Evolutionary conservation across 1,140 invertebrate genomes (phyloP).

Genomic region (Diplogasteroides magnus): DNA sequence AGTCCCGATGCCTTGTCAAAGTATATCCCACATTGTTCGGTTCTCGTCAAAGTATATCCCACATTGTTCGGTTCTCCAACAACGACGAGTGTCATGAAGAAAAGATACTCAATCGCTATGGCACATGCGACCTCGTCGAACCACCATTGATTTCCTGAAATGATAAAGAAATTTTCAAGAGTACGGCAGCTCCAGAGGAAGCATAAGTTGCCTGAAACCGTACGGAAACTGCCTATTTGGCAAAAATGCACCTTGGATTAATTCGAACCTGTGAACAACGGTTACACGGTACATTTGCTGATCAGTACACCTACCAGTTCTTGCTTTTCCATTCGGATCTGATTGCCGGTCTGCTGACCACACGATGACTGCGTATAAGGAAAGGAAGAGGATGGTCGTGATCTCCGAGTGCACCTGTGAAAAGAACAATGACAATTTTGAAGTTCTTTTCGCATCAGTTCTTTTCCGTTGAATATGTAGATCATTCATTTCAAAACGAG

Average conservation of each 20-base stretch:
- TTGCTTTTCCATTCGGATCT: neutral
- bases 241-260: too few species aligned
- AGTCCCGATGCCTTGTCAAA: neutral
- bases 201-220: too few species aligned
- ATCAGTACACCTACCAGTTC: slow-evolving; percentile 4
- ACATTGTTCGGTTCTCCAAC: slow-evolving; percentile 68
- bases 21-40: slow-evolving; percentile 63
- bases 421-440: too few species aligned
- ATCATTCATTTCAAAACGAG: too few species aligned
- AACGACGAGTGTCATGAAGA: slow-evolving; percentile 61
- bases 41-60: slow-evolving; percentile 39
- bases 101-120: slow-evolving; percentile 59
- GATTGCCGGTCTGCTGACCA: slow-evolving; percentile 40
- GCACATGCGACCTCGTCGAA: slow-evolving; percentile 46
- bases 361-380: slow-evolving; percentile 42
- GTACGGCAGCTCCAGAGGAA: too few species aligned
- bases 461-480: too few species aligned
- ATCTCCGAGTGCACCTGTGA: slow-evolving; percentile 40
- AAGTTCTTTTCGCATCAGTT: too few species aligned
- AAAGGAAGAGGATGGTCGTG: slow-evolving; percentile 42
- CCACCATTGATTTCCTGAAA: slow-evolving; percentile 31
- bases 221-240: too few species aligned
- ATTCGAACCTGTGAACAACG: too few species aligned
- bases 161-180: too few species aligned
- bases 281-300: too few species aligned